These are phyloP conservation scores for Chaetura pelagica DNA, from an alignment of 2,113 vertebrate genomes.

Conservation along the genomic window DNA sequence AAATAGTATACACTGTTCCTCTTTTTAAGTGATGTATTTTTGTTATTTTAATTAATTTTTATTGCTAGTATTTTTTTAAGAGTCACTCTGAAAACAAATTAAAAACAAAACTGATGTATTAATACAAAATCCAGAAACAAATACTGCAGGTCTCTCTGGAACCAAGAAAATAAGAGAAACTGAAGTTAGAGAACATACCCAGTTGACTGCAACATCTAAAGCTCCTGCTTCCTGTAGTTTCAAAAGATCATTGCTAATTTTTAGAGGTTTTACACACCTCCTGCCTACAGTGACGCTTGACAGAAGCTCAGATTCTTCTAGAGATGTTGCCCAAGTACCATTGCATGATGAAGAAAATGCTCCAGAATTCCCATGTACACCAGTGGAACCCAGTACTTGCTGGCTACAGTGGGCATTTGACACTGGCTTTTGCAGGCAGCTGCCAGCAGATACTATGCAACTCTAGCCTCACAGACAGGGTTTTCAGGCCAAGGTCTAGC, in stretches of 20 bases:
- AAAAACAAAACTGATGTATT: neutral
- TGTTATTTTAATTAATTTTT: constrained; percentile 17
- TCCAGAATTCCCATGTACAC: neutral
- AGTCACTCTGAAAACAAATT: neutral
- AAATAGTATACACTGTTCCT: neutral
- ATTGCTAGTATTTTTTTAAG: neutral
- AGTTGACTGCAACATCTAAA: neutral
- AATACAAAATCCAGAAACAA: neutral
- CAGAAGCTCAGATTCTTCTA: neutral
- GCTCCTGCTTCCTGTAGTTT: neutral
- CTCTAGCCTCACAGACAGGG: neutral
- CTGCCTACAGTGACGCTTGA: neutral
- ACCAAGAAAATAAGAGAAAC: neutral
- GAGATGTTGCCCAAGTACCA: neutral
- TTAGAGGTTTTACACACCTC: neutral
- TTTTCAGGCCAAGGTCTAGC: neutral
- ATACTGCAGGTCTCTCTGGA: neutral
- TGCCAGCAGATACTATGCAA: neutral
- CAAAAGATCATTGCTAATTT: neutral
- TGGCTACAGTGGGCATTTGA: neutral
- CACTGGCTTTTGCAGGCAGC: neutral
- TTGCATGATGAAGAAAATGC: neutral
- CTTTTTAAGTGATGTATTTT: neutral
- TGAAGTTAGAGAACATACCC: neutral
- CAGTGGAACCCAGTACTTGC: neutral